Percentiles rank a stretch among this genome's conserved stretches.
Conservation (phyloP, 2,113 vertebrate species). For the Callaeas wilsoni region DNA sequence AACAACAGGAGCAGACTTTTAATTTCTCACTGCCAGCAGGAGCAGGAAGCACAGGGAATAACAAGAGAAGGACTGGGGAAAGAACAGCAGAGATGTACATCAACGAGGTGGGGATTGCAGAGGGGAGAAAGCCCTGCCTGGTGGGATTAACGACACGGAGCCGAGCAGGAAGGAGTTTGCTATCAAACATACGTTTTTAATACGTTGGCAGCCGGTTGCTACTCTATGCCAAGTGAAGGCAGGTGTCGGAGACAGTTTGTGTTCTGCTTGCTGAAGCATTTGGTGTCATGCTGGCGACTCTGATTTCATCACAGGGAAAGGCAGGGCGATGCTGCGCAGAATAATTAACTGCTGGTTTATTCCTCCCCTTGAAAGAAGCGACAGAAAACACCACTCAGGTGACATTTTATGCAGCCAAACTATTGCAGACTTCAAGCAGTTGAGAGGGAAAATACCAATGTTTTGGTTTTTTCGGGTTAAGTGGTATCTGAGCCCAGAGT, state of each 20-base stretch:
- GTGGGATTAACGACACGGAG: fast-evolving
- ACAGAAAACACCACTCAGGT: not conserved
- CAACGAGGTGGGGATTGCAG: fast-evolving
- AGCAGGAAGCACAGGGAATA: not conserved
- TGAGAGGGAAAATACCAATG: not conserved
- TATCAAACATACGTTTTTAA: not conserved
- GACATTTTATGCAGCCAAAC: not conserved
- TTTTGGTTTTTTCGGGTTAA: not conserved
- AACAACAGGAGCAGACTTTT: not conserved
- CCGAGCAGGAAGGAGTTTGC: not conserved
- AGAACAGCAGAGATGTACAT: fast-evolving
- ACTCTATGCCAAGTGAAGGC: not conserved
- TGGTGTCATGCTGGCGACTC: not conserved
- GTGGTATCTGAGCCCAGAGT: fast-evolving
- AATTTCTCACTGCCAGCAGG: not conserved
- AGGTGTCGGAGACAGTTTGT: not conserved
- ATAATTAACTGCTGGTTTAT: not conserved
- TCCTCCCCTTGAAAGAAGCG: not conserved
- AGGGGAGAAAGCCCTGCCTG: not conserved
- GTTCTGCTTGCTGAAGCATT: not conserved
- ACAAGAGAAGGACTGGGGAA: not conserved
- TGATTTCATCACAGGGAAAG: not conserved
- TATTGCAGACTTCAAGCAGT: not conserved
- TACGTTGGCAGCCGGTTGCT: not conserved
- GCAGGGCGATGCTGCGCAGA: not conserved